A percentile compares a stretch with the other conserved stretches of the same genome.
These are phyloP conservation scores for Actinemys pallida DNA, from an alignment of 2,113 vertebrate species.

Conservation along the genomic window DNA sequence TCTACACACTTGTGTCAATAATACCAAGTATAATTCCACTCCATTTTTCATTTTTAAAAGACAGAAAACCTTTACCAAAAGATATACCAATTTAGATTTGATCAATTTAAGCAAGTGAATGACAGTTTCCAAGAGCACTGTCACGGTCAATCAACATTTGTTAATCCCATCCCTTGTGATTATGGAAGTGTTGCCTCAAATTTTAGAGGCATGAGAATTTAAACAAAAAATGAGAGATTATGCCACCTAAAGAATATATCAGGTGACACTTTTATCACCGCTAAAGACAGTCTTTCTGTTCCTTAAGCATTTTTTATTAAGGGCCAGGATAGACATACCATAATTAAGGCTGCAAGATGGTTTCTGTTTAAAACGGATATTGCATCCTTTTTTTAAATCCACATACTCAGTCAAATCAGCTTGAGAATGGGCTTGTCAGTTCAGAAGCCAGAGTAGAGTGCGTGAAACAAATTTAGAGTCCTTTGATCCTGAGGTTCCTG, in stretches of 20 bases:
- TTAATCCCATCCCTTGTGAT: neutral
- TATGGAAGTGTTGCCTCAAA: neutral
- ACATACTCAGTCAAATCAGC: neutral
- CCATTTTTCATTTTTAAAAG: neutral
- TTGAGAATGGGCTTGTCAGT: neutral
- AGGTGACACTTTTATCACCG: neutral
- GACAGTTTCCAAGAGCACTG: neutral
- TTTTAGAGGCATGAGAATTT: neutral
- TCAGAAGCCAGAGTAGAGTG: neutral
- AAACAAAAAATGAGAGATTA: neutral
- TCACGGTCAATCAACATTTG: neutral
- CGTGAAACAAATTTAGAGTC: neutral
- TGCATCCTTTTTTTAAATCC: neutral
- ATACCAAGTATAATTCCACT: neutral
- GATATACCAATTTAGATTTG: neutral
- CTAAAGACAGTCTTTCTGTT: neutral
- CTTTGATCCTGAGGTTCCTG: neutral
- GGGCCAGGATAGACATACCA: neutral
- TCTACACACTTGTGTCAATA: rapidly evolving
- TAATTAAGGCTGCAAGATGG: neutral
- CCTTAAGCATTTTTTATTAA: neutral
- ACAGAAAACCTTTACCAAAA: neutral
- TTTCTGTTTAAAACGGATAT: neutral
- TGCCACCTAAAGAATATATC: neutral
- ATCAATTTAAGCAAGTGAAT: neutral